A percentile compares a stretch with the other conserved stretches of the same genome.
phyloP scores from a whole-genome alignment of 2,113 vertebrate genomes.

The Cavia aperea region DNA sequence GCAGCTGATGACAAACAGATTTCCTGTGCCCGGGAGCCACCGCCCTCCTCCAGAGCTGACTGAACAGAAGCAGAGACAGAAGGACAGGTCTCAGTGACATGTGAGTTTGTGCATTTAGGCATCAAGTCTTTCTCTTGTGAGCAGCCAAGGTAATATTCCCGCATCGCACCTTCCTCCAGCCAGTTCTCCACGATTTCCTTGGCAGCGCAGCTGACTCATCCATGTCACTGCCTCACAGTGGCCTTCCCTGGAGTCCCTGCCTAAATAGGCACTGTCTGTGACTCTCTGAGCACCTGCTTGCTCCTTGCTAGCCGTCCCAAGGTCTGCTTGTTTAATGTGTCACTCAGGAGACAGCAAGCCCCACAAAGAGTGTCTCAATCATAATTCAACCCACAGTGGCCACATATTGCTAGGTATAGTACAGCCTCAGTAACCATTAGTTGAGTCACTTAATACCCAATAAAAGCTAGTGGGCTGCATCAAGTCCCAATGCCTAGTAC shows the following conservation, averaged over 20 bases:
- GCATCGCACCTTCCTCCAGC: background rate
- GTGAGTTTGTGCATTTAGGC: accelerated
- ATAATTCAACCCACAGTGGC: background rate
- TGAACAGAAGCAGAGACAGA: background rate
- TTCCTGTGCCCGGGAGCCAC: background rate
- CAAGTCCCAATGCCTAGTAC: background rate
- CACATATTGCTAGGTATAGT: background rate
- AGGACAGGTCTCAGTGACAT: accelerated
- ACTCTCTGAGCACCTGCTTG: background rate
- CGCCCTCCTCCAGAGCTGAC: background rate
- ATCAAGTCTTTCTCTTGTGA: no score
- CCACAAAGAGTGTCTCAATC: background rate
- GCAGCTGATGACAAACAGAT: constrained; percentile 11
- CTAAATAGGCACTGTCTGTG: background rate
- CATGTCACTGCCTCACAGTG: background rate
- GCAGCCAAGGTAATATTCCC: no score
- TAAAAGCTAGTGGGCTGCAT: background rate
- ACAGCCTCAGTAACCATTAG: background rate
- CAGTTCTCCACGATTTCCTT: background rate
- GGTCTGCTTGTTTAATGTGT: background rate
- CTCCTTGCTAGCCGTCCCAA: background rate
- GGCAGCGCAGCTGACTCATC: background rate
- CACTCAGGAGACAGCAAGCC: background rate
- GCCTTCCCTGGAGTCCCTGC: background rate
- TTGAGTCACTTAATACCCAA: background rate